phyloP scores from a whole-genome alignment of 2,888 invertebrate genomes.

The Crossocerus cetratus region DNA sequence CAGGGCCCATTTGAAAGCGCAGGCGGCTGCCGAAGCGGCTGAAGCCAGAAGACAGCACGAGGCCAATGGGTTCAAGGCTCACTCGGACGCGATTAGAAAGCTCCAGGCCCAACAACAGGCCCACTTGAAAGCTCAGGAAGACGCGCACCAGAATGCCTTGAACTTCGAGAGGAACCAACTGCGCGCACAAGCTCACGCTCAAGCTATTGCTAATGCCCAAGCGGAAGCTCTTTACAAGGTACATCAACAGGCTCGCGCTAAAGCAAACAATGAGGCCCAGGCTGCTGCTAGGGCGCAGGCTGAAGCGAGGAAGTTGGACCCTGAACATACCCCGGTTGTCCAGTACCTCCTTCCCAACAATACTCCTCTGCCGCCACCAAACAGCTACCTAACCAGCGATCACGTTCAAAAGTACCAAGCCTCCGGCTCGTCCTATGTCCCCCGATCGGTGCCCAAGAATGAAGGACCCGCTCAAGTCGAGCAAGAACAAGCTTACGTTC shows the following conservation, averaged over 20 bases:
- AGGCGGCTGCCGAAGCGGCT: conserved; percentile 67
- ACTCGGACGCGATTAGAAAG: conserved; percentile 72
- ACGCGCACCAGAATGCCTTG: conserved; percentile 69
- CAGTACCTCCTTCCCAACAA: conserved; percentile 68
- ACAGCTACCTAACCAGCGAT: conserved; percentile 67
- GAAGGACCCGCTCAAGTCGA: conserved; percentile 39
- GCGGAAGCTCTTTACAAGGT: conserved; percentile 71
- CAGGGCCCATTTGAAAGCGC: conserved; percentile 69
- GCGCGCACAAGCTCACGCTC: conserved; percentile 73
- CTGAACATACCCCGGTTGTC: conserved; percentile 68
- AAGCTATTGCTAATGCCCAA: conserved; percentile 72
- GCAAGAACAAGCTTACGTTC: conserved; percentile 53
- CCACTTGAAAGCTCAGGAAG: conserved; percentile 71
- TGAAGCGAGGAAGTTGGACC: conserved; percentile 66
- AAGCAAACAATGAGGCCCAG: conserved; percentile 69
- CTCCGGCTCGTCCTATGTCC: conserved; percentile 68
- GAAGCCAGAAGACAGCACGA: conserved; percentile 72
- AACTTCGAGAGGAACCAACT: conserved; percentile 72
- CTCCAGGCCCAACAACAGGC: conserved; percentile 73
- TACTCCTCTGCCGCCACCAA: conserved; percentile 60
- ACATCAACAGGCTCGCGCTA: conserved; percentile 66
- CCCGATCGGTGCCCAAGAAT: conserved; percentile 66
- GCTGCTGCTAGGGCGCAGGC: conserved; percentile 67
- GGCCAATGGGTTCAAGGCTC: conserved; percentile 72
- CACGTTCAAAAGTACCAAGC: conserved; percentile 69